phyloP scores from a whole-genome alignment of 2,797 vertebrate species.

The Hirundo rustica region DNA sequence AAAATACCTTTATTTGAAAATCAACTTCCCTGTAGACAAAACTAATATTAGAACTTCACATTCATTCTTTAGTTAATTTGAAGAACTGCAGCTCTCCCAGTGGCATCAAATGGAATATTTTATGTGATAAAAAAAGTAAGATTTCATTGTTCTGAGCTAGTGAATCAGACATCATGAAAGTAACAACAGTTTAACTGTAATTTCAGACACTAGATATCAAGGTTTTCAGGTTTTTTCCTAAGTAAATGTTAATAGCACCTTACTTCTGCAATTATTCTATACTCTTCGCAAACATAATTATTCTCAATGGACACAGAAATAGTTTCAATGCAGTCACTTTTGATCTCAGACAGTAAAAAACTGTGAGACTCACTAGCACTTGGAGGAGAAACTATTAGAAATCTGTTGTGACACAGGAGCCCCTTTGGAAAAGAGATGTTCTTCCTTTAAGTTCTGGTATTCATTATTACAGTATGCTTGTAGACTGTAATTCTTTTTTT shows the following conservation, averaged over 20 bases:
- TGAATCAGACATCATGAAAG: fast-evolving
- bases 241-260: not conserved
- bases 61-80: not conserved
- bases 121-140: not conserved
- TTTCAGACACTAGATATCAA: not conserved
- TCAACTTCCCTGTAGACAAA: not conserved
- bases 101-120: not conserved
- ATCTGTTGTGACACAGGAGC: not conserved
- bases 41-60: not conserved
- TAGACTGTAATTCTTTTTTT: not conserved
- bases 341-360: not conserved
- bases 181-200: not conserved
- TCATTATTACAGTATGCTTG: not conserved
- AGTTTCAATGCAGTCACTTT: not conserved
- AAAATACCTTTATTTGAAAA: not conserved
- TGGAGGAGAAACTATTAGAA: not conserved
- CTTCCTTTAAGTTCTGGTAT: not conserved
- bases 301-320: not conserved
- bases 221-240: not conserved
- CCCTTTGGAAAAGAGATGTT: not conserved
- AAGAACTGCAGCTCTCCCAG: not conserved
- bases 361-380: not conserved
- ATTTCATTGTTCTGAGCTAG: not conserved
- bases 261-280: not conserved
- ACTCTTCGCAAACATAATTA: not conserved